These are phyloP conservation scores for Orchesella flavescens DNA, from an alignment of 2,888 invertebrate genomes.

Conservation along the genomic window DNA sequence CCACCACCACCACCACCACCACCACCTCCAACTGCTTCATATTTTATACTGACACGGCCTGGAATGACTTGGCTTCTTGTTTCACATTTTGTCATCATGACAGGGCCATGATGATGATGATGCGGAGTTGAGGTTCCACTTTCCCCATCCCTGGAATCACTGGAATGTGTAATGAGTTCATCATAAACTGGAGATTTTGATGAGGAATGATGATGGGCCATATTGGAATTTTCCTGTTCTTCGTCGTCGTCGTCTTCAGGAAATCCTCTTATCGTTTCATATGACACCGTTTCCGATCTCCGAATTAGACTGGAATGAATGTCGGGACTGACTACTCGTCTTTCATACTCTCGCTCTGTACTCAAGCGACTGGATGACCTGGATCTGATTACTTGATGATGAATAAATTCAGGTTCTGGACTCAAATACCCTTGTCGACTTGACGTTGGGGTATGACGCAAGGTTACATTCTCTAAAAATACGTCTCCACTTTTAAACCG, in stretches of 20 bases:
- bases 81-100: constrained; percentile 57
- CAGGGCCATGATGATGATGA: constrained; percentile 19
- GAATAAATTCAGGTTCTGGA: constrained; percentile 41
- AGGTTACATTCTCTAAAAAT: constrained; percentile 38
- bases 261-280: constrained; percentile 50
- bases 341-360: constrained; percentile 23
- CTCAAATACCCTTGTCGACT: constrained; percentile 38
- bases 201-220: constrained; percentile 21
- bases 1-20: too few species aligned
- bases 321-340: constrained; percentile 36
- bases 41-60: constrained; percentile 63
- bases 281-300: constrained; percentile 47
- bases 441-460: constrained; percentile 38
- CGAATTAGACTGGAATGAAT: constrained; percentile 37
- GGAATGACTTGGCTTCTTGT: constrained; percentile 61
- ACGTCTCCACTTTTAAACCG: constrained; percentile 60
- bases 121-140: constrained; percentile 1
- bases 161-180: constrained; percentile 42
- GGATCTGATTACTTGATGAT: constrained; percentile 22
- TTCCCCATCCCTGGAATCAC: not conserved
- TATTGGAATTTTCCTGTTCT: constrained; percentile 25
- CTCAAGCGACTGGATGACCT: constrained; percentile 32
- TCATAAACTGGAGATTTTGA: constrained; percentile 51
- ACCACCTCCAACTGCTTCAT: constrained; percentile 48
- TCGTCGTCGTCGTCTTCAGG: constrained; percentile 14